These are phyloP conservation scores for Pseudochirops corinnae DNA, from an alignment of 2,797 vertebrate genomes.

Conservation along the genomic window DNA sequence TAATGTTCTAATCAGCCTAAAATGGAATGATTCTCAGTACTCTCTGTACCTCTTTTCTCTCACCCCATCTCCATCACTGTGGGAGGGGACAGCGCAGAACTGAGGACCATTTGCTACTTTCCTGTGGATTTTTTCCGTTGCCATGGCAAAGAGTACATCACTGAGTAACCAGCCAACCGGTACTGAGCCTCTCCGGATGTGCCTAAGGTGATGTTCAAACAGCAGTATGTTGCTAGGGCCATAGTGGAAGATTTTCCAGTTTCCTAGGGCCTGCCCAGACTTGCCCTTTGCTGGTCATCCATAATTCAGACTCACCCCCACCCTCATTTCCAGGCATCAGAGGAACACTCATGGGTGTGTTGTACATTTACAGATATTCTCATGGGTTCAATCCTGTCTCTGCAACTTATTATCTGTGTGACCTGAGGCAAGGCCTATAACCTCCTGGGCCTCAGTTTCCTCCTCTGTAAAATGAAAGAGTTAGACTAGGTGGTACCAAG, in stretches of 20 bases:
- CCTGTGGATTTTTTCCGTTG: background rate
- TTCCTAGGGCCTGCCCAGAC: background rate
- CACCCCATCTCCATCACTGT: background rate
- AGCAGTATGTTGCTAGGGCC: background rate
- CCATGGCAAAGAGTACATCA: background rate
- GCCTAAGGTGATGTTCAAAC: background rate
- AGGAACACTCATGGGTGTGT: background rate
- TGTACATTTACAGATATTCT: background rate
- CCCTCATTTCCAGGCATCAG: background rate
- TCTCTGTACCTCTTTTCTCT: background rate
- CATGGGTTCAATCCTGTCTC: background rate
- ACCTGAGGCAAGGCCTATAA: slow-evolving; percentile 42
- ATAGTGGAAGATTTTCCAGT: background rate
- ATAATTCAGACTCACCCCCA: background rate
- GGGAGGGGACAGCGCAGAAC: background rate
- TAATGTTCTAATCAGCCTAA: background rate
- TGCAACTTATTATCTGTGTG: slow-evolving; percentile 14
- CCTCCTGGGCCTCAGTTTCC: slow-evolving; percentile 50
- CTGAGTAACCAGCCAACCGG: background rate
- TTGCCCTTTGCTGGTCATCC: background rate
- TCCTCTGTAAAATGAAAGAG: slow-evolving; percentile 50
- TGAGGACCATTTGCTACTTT: background rate
- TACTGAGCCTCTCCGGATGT: background rate
- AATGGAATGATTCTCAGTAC: background rate
- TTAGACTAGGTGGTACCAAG: slow-evolving; percentile 5